Evolutionary conservation across 23 tunicate species (phyloP), one percentile per base, ranked within the genome.

Genomic region (Diplosoma virens): DNA sequence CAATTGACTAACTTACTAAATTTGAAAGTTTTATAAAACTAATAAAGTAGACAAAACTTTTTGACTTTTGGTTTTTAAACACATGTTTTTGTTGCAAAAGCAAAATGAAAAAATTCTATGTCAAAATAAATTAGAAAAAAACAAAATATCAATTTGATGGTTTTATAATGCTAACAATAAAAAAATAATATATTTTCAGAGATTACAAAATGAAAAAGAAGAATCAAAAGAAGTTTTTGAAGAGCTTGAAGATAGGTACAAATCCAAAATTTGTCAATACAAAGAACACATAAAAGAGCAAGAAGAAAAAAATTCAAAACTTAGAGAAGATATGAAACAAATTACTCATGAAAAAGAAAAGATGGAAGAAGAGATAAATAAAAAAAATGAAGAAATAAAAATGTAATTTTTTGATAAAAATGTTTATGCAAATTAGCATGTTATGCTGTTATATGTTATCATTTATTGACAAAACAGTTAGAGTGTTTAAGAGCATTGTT

Each of bases 201-300:
- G 96, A 34, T 46, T 82, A 69, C 96, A 82, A 52, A 81, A 78
- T 27, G 89, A 89, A 72, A 58, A 77, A 50, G 72, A 37, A 63
- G 88, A 89, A 21, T 46, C 84, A 32, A 73, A 58, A 25, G 96
- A 89, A 37, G 35, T 60, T 6, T 34, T 90, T 56, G 70, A 75
- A 36, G 65, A 36, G 28, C 25, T 54, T 45, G 63, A 85, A 2
- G 86, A 90, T 17, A 54, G 24, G 20, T 36, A 66, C 0, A 72
- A 83, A 60, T 41, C 20, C 0, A 60, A 78, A 59, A 23, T 74
- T 16, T 25, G 30, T 3, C 29, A 70, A 21, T 25, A 24, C 32
- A 75, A 50, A 0, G 18, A 54, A 7, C 41, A 58, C 26, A 55
- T 59, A 29, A 22, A 37, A 3, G 55, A 81, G 29, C 67, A 81